Base-by-base conservation (phyloP, 1,140 invertebrate species). In the Augochlora pura region DNA sequence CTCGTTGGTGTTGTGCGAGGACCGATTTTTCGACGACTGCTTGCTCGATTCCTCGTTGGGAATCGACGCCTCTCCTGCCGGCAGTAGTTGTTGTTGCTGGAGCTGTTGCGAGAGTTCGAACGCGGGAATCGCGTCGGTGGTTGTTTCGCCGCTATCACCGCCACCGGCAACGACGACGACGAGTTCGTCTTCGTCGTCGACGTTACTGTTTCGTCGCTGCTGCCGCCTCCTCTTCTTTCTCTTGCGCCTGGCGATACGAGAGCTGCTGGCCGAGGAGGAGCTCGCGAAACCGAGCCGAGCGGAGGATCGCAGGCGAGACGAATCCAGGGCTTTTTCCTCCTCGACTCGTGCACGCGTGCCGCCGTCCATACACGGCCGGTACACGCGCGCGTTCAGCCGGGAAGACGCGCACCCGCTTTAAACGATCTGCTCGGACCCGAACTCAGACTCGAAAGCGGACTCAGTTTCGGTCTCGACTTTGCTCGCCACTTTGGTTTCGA, bases 321-420 rank as follows among this genome's bases (percentile, higher is more conserved):
- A 86, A 82, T 86, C 84, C 84, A 86, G 84, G 84, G 84, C 79
- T 82, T 78, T 86, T 74, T 86, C 84, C 79, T 86, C 84, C 79
- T 86, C 82, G 84, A 63, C 79, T 77, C 83, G 83, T 82, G 82
- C 84, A 84, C 79, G 84, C 84, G 84, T 85, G 79, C 77, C 79
- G 79, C 72, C 83, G 83, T 86, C 84, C 84, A 86, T 86, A 75
- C 84, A 86, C 84, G 84, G 82, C 66, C 74, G 83, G 83, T 76
- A 73, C 77, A 81, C 83, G 83, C 78, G 78, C 82, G 81, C 65
- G 72, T 69, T n/a, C 79, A 69, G 73, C 49, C 73, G 66, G 38
- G 73, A 77, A 80, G 59, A 80, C 74, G 60, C 74, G 74, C 74
- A 77, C 73, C 49, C 66, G 74, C 38, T n/a, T 68, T 23, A n/a